Conservation (phyloP, 2,888 invertebrate genomes). For the Holacanthella duospinosa region DNA sequence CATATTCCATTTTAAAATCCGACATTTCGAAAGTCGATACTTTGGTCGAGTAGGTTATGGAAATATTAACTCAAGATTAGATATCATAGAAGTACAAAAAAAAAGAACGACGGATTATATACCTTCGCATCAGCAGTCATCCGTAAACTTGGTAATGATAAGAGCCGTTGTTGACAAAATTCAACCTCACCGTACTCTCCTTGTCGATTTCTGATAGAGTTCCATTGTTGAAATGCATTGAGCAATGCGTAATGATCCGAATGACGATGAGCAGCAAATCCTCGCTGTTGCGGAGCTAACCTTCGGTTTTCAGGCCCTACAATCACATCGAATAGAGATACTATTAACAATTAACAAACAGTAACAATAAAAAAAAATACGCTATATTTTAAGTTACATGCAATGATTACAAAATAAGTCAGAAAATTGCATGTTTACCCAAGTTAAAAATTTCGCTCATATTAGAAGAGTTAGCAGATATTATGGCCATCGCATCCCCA, state of each 20-base stretch:
- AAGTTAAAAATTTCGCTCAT: slow-evolving; percentile 88
- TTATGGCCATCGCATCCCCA: slow-evolving; percentile 81
- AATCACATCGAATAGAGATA: slow-evolving; percentile 13
- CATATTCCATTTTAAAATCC: no score
- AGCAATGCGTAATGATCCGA: slow-evolving; percentile 95
- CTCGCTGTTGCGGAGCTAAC: slow-evolving; percentile 71
- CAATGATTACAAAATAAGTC: background rate
- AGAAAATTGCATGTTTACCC: slow-evolving; percentile 48
- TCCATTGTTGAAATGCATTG: slow-evolving; percentile 70
- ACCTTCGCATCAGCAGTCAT: slow-evolving; percentile 84
- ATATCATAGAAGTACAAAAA: no score
- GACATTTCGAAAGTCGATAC: no score
- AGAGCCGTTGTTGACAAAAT: slow-evolving; percentile 85
- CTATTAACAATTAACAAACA: background rate
- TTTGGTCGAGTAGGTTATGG: no score
- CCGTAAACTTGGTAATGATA: slow-evolving; percentile 77
- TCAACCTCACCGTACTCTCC: slow-evolving; percentile 57
- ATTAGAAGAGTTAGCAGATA: slow-evolving; percentile 90
- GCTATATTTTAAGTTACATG: background rate
- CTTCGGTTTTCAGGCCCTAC: slow-evolving; percentile 49
- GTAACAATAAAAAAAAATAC: background rate
- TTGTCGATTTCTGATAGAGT: slow-evolving; percentile 43
- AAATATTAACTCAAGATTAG: no score
- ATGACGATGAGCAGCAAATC: slow-evolving; percentile 71
- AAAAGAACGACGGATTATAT: slow-evolving; percentile 10